phyloP scores from a whole-genome alignment of 53 echinoderm and acorn worm species.

The Actinopyga echinites region DNA sequence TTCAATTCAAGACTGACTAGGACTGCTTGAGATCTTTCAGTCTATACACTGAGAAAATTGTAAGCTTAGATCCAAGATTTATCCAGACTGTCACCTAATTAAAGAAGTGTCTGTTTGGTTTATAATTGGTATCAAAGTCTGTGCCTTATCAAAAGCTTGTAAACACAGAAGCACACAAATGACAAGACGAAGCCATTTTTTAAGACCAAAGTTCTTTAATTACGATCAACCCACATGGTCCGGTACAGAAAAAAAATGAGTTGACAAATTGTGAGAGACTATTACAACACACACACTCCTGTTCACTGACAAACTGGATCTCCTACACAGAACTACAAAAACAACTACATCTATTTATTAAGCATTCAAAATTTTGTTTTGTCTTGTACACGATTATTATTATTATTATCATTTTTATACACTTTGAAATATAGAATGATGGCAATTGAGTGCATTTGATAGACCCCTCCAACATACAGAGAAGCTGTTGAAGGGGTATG shows the following conservation, averaged over 20 bases:
- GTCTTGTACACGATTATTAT: conserved; percentile 48
- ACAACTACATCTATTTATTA: conserved; percentile 50
- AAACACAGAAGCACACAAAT: background rate
- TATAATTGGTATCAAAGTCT: no score
- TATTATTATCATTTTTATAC: conserved; percentile 42
- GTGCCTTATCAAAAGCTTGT: no score
- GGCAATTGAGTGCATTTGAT: conserved; percentile 42
- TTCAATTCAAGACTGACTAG: no score
- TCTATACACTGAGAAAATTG: no score
- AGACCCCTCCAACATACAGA: conserved; percentile 12
- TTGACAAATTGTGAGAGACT: conserved; percentile 50
- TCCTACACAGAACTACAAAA: conserved; percentile 47
- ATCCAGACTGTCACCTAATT: no score
- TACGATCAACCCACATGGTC: conserved; percentile 55
- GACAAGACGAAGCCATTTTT: background rate
- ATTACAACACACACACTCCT: conserved; percentile 41
- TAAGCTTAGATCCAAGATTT: no score
- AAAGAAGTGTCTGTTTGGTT: no score
- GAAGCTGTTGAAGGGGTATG: conserved; percentile 12
- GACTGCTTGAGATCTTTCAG: no score
- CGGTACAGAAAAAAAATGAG: conserved; percentile 55
- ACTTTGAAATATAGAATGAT: conserved; percentile 50
- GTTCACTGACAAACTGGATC: conserved; percentile 18
- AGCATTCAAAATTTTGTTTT: conserved; percentile 37
- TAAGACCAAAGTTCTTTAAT: conserved; percentile 52